Evolutionary conservation across 2,797 vertebrate species (phyloP), one percentile per base, ranked within the genome.

Genomic region (Mormyrus proboscirostris): DNA sequence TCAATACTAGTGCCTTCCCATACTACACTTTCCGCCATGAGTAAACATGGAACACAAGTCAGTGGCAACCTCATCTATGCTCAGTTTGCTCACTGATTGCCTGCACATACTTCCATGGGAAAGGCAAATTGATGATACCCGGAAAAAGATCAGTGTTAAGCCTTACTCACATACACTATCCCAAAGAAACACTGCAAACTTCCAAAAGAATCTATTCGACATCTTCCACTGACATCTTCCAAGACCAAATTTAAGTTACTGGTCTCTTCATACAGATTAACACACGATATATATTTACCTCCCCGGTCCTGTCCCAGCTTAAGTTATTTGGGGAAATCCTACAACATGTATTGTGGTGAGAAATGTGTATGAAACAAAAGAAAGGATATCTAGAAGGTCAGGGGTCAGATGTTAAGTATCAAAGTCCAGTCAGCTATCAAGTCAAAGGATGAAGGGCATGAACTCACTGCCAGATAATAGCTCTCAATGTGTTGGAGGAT

Each of bases 221-320:
- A 83, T 83, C 44, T 10, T 83, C 79, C 83, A 86, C 83, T 86
- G 47, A 55, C 84, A 86, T 86, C 84, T 86, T 55, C 84, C 84
- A 86, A 86, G 84, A 51, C 49, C 84, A 86, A 53, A 29, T 51
- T 53, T 19, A 86, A 83, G 19, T 10, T 49, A 83, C 41, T 2
- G 12, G 22, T 19, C 25, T 86, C 84, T 86, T 86, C 50, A n/a
- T 25, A 53, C 49, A 86, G 14, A 55, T 57, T 29, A 16, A 86
- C 14, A 55, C 4, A 83, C 4, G 4, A 12, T 5, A 12, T 50
- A 38, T 86, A 29, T 53, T 86, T 86, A 8, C 29, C 50, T 51
- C 7, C 9, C 12, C 29, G 16, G 50, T 86, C 25, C 22, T 38
- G 10, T 49, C 29, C 50, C 29, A n/a, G 50, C 84, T 86, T 86